phyloP scores from a whole-genome alignment of 2,888 invertebrate species.

The Euplagia quadripunctaria region DNA sequence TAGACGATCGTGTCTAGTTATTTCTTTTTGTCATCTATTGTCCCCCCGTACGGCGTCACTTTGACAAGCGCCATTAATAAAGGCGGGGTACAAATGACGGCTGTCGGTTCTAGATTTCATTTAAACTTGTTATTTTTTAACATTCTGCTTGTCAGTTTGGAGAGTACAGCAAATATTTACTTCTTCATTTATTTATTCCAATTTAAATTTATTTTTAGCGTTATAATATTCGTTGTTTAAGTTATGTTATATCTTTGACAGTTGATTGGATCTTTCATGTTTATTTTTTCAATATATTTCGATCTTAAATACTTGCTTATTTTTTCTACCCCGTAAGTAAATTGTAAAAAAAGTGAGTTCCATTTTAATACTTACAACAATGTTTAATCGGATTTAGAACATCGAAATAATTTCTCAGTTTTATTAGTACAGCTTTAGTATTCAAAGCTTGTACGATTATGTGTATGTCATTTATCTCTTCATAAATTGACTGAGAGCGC shows the following conservation, averaged over 20 bases:
- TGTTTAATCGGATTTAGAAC: no score
- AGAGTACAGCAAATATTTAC: conserved; percentile 5
- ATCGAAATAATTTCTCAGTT: no score
- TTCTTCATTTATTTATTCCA: neutral
- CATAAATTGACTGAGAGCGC: no score
- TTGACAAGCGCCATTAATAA: conserved; percentile 72
- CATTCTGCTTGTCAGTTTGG: conserved; percentile 17
- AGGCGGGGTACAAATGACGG: conserved; percentile 66
- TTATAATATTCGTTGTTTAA: neutral
- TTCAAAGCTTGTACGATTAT: no score
- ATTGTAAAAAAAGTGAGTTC: neutral
- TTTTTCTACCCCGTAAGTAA: neutral
- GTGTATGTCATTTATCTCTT: no score
- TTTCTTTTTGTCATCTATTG: conserved; percentile 63
- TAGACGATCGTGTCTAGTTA: conserved; percentile 44
- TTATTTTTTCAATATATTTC: neutral
- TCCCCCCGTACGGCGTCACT: conserved; percentile 52
- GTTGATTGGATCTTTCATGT: neutral
- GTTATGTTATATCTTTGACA: neutral
- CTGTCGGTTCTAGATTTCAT: conserved; percentile 61
- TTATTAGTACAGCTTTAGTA: no score
- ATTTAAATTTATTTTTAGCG: neutral
- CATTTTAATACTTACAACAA: no score
- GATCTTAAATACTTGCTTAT: no score
- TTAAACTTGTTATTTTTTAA: conserved; percentile 27